These are phyloP conservation scores for Clarias gariepinus DNA, from an alignment of 2,113 vertebrate genomes.

Conservation along the genomic window DNA sequence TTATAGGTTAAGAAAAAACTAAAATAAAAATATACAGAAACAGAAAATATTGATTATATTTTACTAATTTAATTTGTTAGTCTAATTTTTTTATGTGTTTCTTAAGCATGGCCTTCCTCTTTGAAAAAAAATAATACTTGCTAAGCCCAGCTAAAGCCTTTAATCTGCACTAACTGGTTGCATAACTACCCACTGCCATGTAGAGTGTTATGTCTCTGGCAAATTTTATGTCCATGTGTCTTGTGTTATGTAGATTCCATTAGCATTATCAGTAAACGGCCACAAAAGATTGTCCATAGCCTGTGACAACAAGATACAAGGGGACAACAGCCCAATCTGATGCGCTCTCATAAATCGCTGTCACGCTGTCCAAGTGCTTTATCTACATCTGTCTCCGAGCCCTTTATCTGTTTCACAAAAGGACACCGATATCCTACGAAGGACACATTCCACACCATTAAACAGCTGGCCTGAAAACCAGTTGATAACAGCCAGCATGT, in stretches of 20 bases:
- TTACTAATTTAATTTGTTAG: background rate
- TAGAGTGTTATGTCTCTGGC: constrained; percentile 18
- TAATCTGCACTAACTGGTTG: constrained; percentile 67
- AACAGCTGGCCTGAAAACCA: constrained; percentile 9
- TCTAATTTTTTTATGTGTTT: background rate
- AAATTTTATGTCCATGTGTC: constrained; percentile 17
- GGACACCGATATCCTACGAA: constrained; percentile 48
- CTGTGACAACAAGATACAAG: constrained; percentile 44
- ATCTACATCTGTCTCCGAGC: constrained; percentile 40
- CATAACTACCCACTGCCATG: constrained; percentile 56
- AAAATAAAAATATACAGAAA: background rate
- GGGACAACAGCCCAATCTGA: constrained; percentile 38
- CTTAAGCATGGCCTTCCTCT: constrained; percentile 32
- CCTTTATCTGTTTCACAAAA: constrained; percentile 41
- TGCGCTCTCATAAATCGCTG: constrained; percentile 52
- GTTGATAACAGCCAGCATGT: constrained; percentile 19
- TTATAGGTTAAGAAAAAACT: background rate
- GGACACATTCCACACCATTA: constrained; percentile 30
- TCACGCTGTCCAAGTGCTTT: constrained; percentile 31
- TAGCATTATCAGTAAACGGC: constrained; percentile 58
- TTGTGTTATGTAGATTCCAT: constrained; percentile 52
- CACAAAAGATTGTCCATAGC: constrained; percentile 53
- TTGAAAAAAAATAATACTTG: constrained; percentile 40
- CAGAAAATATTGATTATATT: background rate
- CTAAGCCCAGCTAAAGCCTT: constrained; percentile 60